A percentile compares a stretch with the other conserved stretches of the same genome.
Conservation (phyloP, 2,888 invertebrate species). For the Meghimatium bilineatum region DNA sequence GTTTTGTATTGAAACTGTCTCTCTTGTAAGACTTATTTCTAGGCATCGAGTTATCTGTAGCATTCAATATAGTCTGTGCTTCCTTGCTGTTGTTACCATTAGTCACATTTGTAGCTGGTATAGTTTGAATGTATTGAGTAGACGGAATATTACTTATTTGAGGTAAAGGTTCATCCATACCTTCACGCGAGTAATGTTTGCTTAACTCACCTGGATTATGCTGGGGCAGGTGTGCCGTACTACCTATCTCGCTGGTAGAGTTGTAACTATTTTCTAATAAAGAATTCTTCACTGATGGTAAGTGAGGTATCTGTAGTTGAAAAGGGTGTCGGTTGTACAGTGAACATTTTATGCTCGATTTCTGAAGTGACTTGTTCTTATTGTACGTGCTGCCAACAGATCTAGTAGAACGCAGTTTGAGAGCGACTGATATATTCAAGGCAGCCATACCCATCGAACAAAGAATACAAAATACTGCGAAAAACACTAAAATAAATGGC, state of each 20-base stretch:
- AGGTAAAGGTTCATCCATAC: not conserved
- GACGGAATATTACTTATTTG: not conserved
- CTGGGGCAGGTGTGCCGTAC: too few species aligned
- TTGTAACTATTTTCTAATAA: not conserved
- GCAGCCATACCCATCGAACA: slow-evolving; percentile 9
- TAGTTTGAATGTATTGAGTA: too few species aligned
- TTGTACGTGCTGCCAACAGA: not conserved
- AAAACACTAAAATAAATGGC: not conserved
- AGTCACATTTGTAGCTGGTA: too few species aligned
- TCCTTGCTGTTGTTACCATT: too few species aligned
- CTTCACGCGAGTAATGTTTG: not conserved
- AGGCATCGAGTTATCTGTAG: too few species aligned
- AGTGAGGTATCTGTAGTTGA: not conserved
- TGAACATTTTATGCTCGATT: not conserved
- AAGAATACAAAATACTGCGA: not conserved
- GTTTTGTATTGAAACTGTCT: not conserved
- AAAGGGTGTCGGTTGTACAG: not conserved
- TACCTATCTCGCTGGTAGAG: not conserved
- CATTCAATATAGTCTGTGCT: too few species aligned
- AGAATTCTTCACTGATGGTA: not conserved
- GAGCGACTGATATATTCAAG: slow-evolving; percentile 18
- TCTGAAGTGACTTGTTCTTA: not conserved
- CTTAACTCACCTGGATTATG: not conserved
- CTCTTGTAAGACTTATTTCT: not conserved
- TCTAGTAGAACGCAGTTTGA: slow-evolving; percentile 5